Evolutionary conservation across 2,888 invertebrate species (phyloP).

Genomic region (Eristalinus aeneus): DNA sequence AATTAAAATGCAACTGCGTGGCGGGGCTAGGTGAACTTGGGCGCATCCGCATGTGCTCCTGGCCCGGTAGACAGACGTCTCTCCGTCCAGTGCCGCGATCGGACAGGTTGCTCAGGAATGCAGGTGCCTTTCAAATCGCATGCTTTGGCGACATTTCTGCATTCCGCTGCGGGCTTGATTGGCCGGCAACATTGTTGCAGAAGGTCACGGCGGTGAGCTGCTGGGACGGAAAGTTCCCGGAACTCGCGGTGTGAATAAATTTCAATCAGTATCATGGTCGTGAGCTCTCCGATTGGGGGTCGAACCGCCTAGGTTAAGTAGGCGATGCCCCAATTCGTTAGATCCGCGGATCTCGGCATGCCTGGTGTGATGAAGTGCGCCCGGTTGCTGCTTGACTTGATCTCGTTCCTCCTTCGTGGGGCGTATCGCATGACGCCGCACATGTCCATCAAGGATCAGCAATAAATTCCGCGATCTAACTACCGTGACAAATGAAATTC

Average conservation of each 20-base stretch:
- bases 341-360: neutral
- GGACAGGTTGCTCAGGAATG: neutral
- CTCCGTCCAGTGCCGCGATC: neutral
- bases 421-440: neutral
- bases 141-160: neutral
- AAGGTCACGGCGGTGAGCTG: neutral
- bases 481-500: neutral
- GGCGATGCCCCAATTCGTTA: neutral
- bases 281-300: neutral
- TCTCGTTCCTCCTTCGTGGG: neutral
- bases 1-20: constrained; percentile 66
- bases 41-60: constrained; percentile 42
- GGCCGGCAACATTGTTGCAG: neutral
- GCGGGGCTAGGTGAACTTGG: constrained; percentile 54
- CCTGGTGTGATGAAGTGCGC: neutral
- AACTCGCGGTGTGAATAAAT: no score
- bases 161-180: neutral
- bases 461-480: neutral
- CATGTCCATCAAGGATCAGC: neutral
- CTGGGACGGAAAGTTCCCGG: no score
- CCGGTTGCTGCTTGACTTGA: neutral
- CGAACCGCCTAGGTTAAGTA: neutral
- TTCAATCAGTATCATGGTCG: no score
- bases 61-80: neutral
- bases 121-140: neutral